Base-by-base conservation (phyloP, 2,797 vertebrate species). In the Anas flavirostris region DNA sequence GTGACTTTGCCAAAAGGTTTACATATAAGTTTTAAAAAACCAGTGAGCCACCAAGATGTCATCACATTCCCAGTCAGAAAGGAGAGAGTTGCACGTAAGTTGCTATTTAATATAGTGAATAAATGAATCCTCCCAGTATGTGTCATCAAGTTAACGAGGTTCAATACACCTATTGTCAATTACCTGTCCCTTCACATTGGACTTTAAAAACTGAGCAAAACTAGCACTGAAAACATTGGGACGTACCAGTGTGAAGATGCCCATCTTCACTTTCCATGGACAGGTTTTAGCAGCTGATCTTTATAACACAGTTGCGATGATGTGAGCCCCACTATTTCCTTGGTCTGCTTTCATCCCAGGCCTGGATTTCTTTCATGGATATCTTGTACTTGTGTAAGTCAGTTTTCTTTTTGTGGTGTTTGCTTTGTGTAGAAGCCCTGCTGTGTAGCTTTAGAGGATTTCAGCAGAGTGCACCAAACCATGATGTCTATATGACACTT, bases 1-100 rank as follows among this genome's bases (percentile, higher is more conserved):
- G 59, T 48, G 48, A 37, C 67, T 91, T 93, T 94, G 88, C 88
- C 93, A 93, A 91, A 94, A 94, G 52, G 12, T 79, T 96, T 94
- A 44, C 52, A 86, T 58, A 44, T 67, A 94, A 88, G 23, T 79
- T 88, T 93, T 91, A 84, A 94, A 93, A 94, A 95, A 88, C 31
- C 67, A 39, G 22, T 55, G 82, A 84, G 63, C 35, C 88, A 93
- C 10, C 18, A 88, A 79, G 44, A 72, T 10, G 10, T 84, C 60
- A 5, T 87, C 52, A 16, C 37, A 18, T 76, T 94, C 29, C 59
- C 66, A 66, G 52, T 73, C 29, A 25, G 67, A 81, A 88, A 92
- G 39, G 26, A 79, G 43, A 56, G 16, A 52, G 82, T 66, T 85
- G 18, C 16, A 48, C 37, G 8, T 53, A 89, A 67, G 48, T 67